Conservation (phyloP, 2,888 invertebrate genomes). For the Thecophora atra region DNA sequence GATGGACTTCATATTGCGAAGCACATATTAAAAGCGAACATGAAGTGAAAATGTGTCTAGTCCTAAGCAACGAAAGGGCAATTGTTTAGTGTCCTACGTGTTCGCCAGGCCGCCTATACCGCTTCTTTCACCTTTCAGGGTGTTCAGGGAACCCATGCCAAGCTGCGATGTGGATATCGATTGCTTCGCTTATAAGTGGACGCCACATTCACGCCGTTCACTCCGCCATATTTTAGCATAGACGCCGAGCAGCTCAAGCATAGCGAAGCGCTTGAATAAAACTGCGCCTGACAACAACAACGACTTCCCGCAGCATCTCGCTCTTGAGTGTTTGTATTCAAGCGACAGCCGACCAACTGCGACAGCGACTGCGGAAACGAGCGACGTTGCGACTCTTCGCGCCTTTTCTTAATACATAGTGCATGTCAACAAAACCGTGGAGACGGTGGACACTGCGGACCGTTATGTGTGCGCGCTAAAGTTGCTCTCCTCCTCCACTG, state of each 20-base stretch:
- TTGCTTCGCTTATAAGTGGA: constrained; percentile 49
- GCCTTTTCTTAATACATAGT: constrained; percentile 45
- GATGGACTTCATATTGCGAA: no score
- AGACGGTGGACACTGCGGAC: constrained; percentile 43
- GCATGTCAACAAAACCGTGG: constrained; percentile 22
- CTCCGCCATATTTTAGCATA: constrained; percentile 43
- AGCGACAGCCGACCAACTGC: constrained; percentile 8
- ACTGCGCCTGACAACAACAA: constrained; percentile 33
- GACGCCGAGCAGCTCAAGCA: neutral
- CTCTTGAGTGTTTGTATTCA: constrained; percentile 47
- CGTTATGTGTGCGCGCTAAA: constrained; percentile 36
- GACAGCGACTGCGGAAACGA: constrained; percentile 40
- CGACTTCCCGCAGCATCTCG: constrained; percentile 36
- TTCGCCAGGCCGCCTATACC: constrained; percentile 25
- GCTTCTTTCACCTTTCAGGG: constrained; percentile 8
- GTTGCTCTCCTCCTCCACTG: constrained; percentile 19
- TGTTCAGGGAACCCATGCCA: constrained; percentile 50
- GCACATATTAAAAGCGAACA: no score
- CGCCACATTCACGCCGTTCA: constrained; percentile 43
- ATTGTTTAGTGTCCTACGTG: constrained; percentile 1
- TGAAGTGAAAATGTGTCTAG: no score
- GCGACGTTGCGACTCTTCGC: constrained; percentile 50
- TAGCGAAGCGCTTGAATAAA: constrained; percentile 18
- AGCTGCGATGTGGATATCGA: constrained; percentile 50
- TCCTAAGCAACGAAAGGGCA: constrained; percentile 34